phyloP scores from a whole-genome alignment of 2,113 vertebrate species.

The Camelus dromedarius region DNA sequence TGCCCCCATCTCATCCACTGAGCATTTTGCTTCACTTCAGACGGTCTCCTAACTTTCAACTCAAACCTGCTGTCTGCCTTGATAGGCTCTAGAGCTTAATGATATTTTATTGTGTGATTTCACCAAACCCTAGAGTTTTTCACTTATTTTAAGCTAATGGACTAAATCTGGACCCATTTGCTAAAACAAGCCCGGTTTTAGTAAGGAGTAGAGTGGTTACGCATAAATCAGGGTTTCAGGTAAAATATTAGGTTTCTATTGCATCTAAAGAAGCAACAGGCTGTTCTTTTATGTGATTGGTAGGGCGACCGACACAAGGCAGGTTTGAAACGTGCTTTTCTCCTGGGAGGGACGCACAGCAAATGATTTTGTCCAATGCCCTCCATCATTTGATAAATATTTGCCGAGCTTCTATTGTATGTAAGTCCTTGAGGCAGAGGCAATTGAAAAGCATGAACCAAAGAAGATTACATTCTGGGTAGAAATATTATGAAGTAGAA shows the following conservation, averaged over 20 bases:
- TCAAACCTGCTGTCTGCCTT: slow-evolving; percentile 87
- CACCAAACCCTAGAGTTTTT: slow-evolving; percentile 87
- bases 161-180: slow-evolving; percentile 89
- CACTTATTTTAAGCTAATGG: slow-evolving; percentile 88
- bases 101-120: slow-evolving; percentile 89
- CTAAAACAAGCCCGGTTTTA: slow-evolving; percentile 87
- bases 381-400: not conserved
- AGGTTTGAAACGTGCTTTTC: slow-evolving; percentile 71
- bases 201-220: slow-evolving; percentile 83
- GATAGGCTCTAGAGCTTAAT: slow-evolving; percentile 89
- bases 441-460: not conserved
- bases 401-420: not conserved
- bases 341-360: not conserved
- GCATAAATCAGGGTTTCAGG: slow-evolving; percentile 84
- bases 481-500: not conserved
- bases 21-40: slow-evolving; percentile 89
- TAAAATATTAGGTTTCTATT: slow-evolving; percentile 83
- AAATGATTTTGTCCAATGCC: not conserved
- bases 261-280: slow-evolving; percentile 60
- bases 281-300: slow-evolving; percentile 63
- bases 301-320: slow-evolving; percentile 36
- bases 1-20: slow-evolving; percentile 88
- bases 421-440: not conserved
- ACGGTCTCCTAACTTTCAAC: slow-evolving; percentile 87
- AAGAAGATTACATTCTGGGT: not conserved